A percentile compares a stretch with the other conserved stretches of the same genome.
These are phyloP conservation scores for Stenoptilia bipunctidactyla DNA, from an alignment of 2,888 invertebrate species.

Conservation along the genomic window DNA sequence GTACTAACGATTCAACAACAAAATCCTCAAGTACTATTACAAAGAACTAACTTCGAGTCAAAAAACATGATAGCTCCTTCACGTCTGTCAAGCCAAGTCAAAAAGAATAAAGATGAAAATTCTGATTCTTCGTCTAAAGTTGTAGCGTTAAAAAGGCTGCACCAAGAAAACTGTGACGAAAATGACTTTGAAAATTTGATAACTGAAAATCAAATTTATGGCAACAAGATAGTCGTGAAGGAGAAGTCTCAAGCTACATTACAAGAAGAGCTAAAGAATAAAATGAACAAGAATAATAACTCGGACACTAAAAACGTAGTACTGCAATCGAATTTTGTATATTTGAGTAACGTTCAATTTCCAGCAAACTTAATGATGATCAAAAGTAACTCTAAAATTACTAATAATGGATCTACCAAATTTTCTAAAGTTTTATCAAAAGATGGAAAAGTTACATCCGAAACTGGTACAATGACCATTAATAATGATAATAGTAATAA, in stretches of 20 bases:
- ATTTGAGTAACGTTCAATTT: slow-evolving; percentile 56
- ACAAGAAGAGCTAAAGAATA: slow-evolving; percentile 49
- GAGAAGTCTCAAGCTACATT: slow-evolving; percentile 56
- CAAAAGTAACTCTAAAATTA: slow-evolving; percentile 41
- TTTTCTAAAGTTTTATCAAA: slow-evolving; percentile 26
- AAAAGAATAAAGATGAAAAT: slow-evolving; percentile 56
- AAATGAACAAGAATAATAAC: slow-evolving; percentile 29
- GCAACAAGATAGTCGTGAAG: slow-evolving; percentile 69
- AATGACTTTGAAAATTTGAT: slow-evolving; percentile 69
- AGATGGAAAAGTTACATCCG: slow-evolving; percentile 35
- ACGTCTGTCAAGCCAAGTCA: slow-evolving; percentile 49
- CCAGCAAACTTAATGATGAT: slow-evolving; percentile 61
- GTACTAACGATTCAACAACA: slow-evolving; percentile 47
- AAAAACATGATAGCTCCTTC: slow-evolving; percentile 65
- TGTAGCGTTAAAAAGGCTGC: slow-evolving; percentile 56
- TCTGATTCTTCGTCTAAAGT: slow-evolving; percentile 47
- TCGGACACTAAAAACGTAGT: slow-evolving; percentile 45
- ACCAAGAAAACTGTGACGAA: slow-evolving; percentile 62
- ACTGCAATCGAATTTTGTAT: slow-evolving; percentile 55
- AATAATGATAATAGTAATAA: slow-evolving; percentile 16
- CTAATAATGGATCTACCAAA: slow-evolving; percentile 25
- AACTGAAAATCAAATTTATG: slow-evolving; percentile 68
- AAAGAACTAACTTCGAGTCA: slow-evolving; percentile 48
- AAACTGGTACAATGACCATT: slow-evolving; percentile 16
- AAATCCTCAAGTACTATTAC: slow-evolving; percentile 47